Conservation (phyloP, 2,113 vertebrate species). For the Blennius ocellaris region DNA sequence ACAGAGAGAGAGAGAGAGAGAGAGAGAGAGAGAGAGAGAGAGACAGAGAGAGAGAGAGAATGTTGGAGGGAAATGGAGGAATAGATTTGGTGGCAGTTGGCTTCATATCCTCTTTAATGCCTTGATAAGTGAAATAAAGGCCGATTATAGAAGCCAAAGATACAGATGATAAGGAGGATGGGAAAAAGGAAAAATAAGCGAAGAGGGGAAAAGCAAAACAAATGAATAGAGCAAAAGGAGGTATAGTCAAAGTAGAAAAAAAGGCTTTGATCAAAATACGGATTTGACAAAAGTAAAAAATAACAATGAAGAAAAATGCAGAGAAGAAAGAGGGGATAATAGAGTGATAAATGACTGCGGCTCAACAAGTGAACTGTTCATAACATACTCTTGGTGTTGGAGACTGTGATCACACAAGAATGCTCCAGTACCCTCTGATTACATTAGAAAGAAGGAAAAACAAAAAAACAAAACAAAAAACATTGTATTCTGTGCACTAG, state of each 20-base stretch:
- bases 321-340: neutral
- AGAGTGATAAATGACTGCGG: slow-evolving; percentile 32
- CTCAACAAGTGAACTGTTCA: slow-evolving; percentile 33
- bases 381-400: slow-evolving; percentile 21
- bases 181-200: neutral
- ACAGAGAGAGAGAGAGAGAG: neutral
- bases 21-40: neutral
- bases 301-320: slow-evolving; percentile 7
- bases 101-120: slow-evolving; percentile 29
- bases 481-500: slow-evolving; percentile 80
- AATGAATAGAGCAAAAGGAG: neutral
- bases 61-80: neutral
- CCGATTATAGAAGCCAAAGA: neutral
- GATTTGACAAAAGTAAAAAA: neutral
- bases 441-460: slow-evolving; percentile 46
- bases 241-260: slow-evolving; percentile 1
- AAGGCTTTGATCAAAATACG: neutral
- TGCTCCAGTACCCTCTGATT: slow-evolving; percentile 58
- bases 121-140: slow-evolving; percentile 10
- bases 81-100: slow-evolving; percentile 1
- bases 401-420: slow-evolving; percentile 62
- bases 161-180: neutral
- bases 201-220: neutral
- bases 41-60: neutral
- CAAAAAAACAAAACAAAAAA: slow-evolving; percentile 14